Percentiles rank a stretch among this genome's conserved stretches.
These are phyloP conservation scores for Agapornis roseicollis DNA, from an alignment of 2,113 vertebrate species.

Conservation along the genomic window DNA sequence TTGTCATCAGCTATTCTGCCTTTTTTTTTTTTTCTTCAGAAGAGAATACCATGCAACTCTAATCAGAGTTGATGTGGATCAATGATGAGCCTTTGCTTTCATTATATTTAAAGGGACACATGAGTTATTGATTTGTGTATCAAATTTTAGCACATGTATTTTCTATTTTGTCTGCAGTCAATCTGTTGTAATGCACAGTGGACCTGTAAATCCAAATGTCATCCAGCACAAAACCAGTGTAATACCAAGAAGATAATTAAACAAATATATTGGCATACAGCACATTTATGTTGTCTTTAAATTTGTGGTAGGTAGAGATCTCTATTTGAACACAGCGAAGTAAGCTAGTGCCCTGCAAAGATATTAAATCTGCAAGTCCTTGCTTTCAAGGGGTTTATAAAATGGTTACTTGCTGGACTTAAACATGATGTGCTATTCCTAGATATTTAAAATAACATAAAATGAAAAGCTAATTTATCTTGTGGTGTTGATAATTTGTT, in stretches of 20 bases:
- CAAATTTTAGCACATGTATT: constrained; percentile 23
- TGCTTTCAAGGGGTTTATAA: neutral
- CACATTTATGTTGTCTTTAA: neutral
- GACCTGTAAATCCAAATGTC: neutral
- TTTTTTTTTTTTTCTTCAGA: neutral
- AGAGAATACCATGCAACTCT: neutral
- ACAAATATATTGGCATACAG: neutral
- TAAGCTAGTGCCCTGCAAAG: neutral
- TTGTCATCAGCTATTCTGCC: neutral
- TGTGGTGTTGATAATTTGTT: neutral
- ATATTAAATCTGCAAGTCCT: neutral
- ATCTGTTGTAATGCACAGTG: neutral
- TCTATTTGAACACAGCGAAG: neutral
- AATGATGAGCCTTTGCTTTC: constrained; percentile 2
- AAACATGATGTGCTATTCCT: neutral
- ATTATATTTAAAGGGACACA: constrained; percentile 37
- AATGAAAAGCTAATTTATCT: neutral
- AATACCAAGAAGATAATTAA: neutral
- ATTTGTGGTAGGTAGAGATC: neutral
- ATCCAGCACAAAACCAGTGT: neutral
- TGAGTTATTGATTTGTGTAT: constrained; percentile 44
- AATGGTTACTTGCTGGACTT: neutral
- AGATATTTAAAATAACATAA: neutral
- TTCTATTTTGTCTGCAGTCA: neutral
- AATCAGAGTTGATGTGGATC: constrained; percentile 35